These are phyloP conservation scores for Nerophis lumbriciformis DNA, from an alignment of 2,113 vertebrate genomes.

Conservation along the genomic window DNA sequence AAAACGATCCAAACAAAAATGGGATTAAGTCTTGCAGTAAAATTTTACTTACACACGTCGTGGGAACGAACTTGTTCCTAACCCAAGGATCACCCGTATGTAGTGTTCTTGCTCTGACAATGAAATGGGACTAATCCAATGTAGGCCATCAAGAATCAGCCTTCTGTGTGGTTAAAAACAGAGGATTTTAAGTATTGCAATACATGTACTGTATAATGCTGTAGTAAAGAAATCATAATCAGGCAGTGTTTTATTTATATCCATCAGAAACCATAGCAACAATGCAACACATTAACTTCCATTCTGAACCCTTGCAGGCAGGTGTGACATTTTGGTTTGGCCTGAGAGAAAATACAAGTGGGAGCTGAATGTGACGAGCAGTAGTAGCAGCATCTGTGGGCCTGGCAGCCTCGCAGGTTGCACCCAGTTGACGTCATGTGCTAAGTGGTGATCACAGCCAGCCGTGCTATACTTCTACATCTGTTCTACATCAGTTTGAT, in stretches of 20 bases:
- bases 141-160: background rate
- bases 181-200: background rate
- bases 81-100: no score
- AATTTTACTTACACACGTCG: no score
- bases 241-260: background rate
- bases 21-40: no score
- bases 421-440: constrained; percentile 64
- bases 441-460: constrained; percentile 28
- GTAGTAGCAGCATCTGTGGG: constrained; percentile 58
- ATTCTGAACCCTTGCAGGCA: background rate
- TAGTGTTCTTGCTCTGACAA: background rate
- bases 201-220: background rate
- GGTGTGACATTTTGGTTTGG: constrained; percentile 9
- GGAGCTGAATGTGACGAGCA: constrained; percentile 23
- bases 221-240: background rate
- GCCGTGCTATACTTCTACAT: constrained; percentile 25
- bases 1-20: no score
- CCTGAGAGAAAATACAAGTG: constrained; percentile 15
- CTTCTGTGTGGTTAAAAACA: background rate
- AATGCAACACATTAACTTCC: background rate
- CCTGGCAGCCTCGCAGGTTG: constrained; percentile 53
- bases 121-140: background rate
- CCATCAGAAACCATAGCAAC: background rate
- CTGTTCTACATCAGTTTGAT: constrained; percentile 35
- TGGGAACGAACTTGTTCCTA: no score